Evolutionary conservation across 2,113 vertebrate genomes (phyloP), one percentile per base, ranked within the genome.

Genomic region (Anguilla rostrata): DNA sequence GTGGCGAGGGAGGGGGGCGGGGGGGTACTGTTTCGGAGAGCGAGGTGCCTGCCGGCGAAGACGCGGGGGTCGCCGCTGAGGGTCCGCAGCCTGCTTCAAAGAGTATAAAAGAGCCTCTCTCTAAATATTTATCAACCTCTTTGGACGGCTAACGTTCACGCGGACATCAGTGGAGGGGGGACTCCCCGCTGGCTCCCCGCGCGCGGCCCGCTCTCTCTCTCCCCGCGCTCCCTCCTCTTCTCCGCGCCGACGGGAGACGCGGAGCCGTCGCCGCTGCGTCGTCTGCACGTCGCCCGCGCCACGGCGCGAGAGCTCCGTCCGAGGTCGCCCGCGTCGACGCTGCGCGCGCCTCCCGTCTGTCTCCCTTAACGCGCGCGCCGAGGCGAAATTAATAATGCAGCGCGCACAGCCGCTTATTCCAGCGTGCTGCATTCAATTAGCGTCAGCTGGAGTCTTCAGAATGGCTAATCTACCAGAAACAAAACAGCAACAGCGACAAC

Each of bases 81-180:
- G 46, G 41, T 49, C 18, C 40, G 29, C 41, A n/a, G 11, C 26
- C n/a, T 29, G 39, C 11, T 49, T 82, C 81, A 82, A 82, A 82
- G 81, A n/a, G 81, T 29, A 7, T 82, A 29, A 82, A 82, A 82
- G 34, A 34, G 34, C 22, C 14, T 53, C 26, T 49, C 41, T 49
- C 39, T 82, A 82, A 82, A 82, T 82, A 82, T 82, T 82, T 53
- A 82, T 82, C 39, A 53, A 53, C 81, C 81, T 82, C 39, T 53
- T 49, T 49, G 46, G 46, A 43, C 53, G 2, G 11, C 22, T 40
- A 12, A 82, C 46, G 22, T 82, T 49, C 3, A 14, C 20, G 41
- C n/a, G 6, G 41, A 82, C 81, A 82, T 49, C 81, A 82, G 49
- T 46, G 80, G 22, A 46, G 43, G 34, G 15, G 5, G 46, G 81